Conservation (phyloP, 1,140 invertebrate genomes). For the Pachyrhynchus sulphureomaculatus region DNA sequence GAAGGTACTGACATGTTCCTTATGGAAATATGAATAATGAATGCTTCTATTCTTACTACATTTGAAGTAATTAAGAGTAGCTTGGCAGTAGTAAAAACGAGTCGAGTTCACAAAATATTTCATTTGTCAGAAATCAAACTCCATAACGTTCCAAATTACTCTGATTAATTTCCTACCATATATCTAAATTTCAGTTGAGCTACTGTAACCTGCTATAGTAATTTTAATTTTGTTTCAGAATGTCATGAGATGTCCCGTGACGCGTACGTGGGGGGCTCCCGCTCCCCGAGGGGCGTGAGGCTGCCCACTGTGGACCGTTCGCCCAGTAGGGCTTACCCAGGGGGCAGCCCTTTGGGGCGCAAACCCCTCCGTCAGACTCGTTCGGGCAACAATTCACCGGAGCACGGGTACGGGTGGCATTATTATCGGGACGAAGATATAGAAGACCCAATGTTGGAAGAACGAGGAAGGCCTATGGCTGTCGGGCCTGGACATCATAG, state of each 20-base stretch:
- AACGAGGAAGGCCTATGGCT: slow-evolving; percentile 64
- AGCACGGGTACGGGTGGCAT: slow-evolving; percentile 55
- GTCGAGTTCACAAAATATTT: no score
- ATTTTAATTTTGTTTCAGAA: slow-evolving; percentile 35
- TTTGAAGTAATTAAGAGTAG: no score
- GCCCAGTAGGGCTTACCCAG: slow-evolving; percentile 70
- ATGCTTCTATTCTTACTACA: no score
- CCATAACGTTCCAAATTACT: no score
- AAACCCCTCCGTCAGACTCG: slow-evolving; percentile 56
- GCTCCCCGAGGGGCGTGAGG: slow-evolving; percentile 64
- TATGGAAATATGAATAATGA: no score
- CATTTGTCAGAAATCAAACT: no score
- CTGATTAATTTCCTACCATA: no score
- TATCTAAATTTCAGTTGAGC: no score
- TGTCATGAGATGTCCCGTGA: slow-evolving; percentile 68
- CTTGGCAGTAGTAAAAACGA: no score
- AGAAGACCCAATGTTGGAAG: slow-evolving; percentile 68
- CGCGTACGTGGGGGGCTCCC: slow-evolving; percentile 66
- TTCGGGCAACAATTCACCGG: slow-evolving; percentile 62
- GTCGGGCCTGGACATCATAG: slow-evolving; percentile 59
- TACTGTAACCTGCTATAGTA: no score
- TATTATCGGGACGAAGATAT: slow-evolving; percentile 75
- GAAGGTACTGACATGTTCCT: no score
- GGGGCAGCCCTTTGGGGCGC: slow-evolving; percentile 60
- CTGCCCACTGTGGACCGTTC: slow-evolving; percentile 83